phyloP scores from a whole-genome alignment of 2,888 invertebrate genomes.

The Lasioglossum leucozonium region DNA sequence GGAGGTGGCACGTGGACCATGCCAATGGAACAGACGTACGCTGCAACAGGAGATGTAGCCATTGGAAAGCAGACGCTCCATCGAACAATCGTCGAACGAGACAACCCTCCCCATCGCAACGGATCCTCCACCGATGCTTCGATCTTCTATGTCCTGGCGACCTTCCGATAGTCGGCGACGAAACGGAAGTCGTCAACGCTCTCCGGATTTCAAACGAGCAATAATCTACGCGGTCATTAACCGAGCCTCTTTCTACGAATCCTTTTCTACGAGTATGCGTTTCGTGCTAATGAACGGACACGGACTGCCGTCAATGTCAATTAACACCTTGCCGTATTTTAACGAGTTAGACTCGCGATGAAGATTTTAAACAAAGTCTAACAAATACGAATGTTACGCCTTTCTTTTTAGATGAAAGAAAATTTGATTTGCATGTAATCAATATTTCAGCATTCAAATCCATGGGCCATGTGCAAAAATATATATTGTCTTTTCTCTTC shows the following conservation, averaged over 20 bases:
- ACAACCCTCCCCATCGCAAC: slow-evolving; percentile 34
- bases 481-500: too few relatives aligned
- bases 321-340: too few relatives aligned
- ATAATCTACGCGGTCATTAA: slow-evolving; percentile 50
- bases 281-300: slow-evolving; percentile 6
- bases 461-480: too few relatives aligned
- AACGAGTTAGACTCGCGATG: too few relatives aligned
- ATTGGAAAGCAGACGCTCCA: slow-evolving; percentile 35
- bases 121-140: slow-evolving; percentile 24
- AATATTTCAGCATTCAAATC: too few relatives aligned
- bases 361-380: too few relatives aligned
- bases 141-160: not conserved
- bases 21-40: slow-evolving; percentile 47
- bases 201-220: slow-evolving; percentile 41
- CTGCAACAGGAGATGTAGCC: slow-evolving; percentile 53
- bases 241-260: slow-evolving; percentile 26
- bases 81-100: slow-evolving; percentile 37
- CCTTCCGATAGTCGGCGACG: slow-evolving; percentile 25
- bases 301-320: not conserved
- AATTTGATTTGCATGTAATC: too few relatives aligned
- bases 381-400: too few relatives aligned
- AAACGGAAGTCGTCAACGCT: slow-evolving; percentile 69
- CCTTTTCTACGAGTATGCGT: slow-evolving; percentile 12
- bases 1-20: slow-evolving; percentile 52
- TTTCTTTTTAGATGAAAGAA: too few relatives aligned